These are phyloP conservation scores for Drosophila hydei DNA, from an alignment of 1,140 invertebrate genomes.

Conservation along the genomic window DNA sequence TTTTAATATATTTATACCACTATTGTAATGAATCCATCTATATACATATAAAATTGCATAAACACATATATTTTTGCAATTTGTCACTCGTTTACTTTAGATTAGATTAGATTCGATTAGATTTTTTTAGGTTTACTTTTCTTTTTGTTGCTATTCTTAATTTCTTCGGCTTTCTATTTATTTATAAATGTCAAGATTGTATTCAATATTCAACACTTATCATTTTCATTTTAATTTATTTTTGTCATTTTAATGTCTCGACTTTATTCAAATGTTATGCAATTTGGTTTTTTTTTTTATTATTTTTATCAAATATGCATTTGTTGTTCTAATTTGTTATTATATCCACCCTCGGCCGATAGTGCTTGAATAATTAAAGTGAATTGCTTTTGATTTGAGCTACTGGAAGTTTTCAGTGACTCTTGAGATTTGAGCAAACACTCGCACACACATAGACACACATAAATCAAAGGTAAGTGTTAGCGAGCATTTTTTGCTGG, in stretches of 20 bases:
- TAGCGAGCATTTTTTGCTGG: conserved; percentile 15
- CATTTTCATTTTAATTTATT: background rate
- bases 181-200: no score
- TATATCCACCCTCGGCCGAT: background rate
- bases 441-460: conserved; percentile 10
- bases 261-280: background rate
- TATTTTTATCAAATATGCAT: background rate
- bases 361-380: conserved; percentile 15
- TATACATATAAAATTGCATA: no score
- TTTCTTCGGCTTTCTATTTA: background rate
- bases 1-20: no score
- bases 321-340: background rate
- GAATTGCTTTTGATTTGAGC: conserved; percentile 17
- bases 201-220: background rate
- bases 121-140: background rate
- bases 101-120: background rate
- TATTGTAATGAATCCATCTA: no score
- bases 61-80: no score
- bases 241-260: background rate
- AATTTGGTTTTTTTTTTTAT: background rate
- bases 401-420: conserved; percentile 18
- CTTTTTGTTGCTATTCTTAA: background rate
- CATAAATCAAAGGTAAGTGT: conserved; percentile 31
- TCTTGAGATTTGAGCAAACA: conserved; percentile 13
- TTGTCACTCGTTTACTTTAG: no score